Base-by-base conservation (phyloP, 2,888 invertebrate species). In the Agriopis leucophaearia region DNA sequence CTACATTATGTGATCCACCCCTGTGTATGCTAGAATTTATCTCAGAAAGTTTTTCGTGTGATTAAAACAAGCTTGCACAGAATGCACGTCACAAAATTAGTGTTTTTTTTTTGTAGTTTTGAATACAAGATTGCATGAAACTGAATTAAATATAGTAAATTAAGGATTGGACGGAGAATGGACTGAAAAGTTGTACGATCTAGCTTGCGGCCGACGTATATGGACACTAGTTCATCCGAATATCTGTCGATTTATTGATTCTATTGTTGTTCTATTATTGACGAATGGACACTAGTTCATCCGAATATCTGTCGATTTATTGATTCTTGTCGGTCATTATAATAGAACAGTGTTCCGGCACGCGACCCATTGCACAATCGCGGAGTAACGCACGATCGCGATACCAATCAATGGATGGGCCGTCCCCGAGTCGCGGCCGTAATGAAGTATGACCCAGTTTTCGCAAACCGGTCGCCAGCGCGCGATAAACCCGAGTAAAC, bases 401-500 rank as follows among this genome's bases (percentile, higher is more conserved):
- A 71, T 72, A 64, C 64, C 68, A 75, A 83, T 82, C 81, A 79
- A 83, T 83, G 79, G 78, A 80, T 79, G 78, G 75, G 72, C 77
- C 70, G 75, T 67, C 70, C 74, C 70, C 69, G 71, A 73, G 71
- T 75, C 73, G 75, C 70, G 76, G 60, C 62, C 72, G 75, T 81
- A 80, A 83, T 82, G 78, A 82, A 82, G 78, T 66, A 71, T 74
- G 87, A 85, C 85, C 84, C 77, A 84, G 81, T 85, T 74, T 67
- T 65, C 55, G 63, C 75, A 75, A 74, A 72, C 81, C 79, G 81
- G 82, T 81, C 78, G 70, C 72, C 66, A 59, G 72, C 72, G 76
- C 79, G 73, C 78, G 81, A 82, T 80, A 78, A 79, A 79, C 71
- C 79, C 64, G 74, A 78, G 81, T 82, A 83, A 82, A 84, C 83